Conservation (phyloP, 2,888 invertebrate species). For the Erebia aethiops region DNA sequence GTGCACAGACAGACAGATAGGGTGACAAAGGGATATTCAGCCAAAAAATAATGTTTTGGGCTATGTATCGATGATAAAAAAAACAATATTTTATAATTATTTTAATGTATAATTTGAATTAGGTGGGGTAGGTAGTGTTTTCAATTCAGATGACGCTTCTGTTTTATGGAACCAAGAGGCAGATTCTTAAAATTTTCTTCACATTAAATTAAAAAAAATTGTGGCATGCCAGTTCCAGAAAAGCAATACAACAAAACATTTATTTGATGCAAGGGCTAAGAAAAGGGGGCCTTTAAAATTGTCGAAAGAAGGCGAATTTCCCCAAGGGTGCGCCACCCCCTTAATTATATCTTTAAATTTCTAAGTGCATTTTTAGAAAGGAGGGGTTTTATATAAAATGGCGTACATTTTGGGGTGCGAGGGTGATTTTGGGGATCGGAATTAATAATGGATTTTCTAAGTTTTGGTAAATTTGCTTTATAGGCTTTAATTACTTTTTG, state of each 20-base stretch:
- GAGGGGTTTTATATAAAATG: constrained; percentile 56
- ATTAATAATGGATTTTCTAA: constrained; percentile 52
- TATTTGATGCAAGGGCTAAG: constrained; percentile 57
- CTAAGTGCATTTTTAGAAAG: constrained; percentile 77
- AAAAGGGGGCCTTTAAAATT: constrained; percentile 78
- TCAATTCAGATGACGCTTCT: no score
- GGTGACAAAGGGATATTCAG: no score
- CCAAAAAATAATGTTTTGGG: no score
- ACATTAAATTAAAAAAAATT: background rate
- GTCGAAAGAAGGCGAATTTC: constrained; percentile 80
- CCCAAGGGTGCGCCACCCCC: constrained; percentile 70
- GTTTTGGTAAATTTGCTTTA: constrained; percentile 45
- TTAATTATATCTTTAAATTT: constrained; percentile 83
- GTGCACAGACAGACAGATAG: no score
- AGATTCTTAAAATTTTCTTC: background rate
- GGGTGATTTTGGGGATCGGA: constrained; percentile 46
- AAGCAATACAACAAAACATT: constrained; percentile 33
- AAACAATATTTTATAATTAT: no score
- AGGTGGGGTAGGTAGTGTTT: no score
- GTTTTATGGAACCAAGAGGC: background rate
- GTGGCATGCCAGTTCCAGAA: constrained; percentile 35
- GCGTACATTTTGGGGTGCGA: constrained; percentile 41
- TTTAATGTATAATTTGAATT: no score
- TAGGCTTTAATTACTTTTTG: constrained; percentile 35
- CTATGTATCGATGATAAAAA: no score